Percentiles rank a stretch among this genome's conserved stretches.
phyloP scores from a whole-genome alignment of 2,113 vertebrate species.

The Prunella himalayana region DNA sequence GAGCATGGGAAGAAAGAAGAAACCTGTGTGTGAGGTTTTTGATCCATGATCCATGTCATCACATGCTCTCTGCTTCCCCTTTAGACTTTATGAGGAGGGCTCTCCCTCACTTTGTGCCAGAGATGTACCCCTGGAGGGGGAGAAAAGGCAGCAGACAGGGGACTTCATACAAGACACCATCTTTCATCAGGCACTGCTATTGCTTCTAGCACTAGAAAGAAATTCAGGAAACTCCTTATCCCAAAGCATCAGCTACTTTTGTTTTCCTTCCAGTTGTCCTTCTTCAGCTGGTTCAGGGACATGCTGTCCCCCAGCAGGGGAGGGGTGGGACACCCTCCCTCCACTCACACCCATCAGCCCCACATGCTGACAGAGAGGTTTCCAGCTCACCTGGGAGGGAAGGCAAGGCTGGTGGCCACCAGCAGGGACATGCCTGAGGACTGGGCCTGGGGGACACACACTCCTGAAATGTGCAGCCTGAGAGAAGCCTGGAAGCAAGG shows the following conservation, averaged over 20 bases:
- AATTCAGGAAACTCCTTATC: background rate
- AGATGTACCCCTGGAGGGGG: background rate
- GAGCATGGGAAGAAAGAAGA: background rate
- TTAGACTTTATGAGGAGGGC: background rate
- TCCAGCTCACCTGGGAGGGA: fast-evolving
- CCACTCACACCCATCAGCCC: background rate
- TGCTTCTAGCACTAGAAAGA: background rate
- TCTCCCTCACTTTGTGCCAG: background rate
- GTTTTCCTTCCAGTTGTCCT: background rate
- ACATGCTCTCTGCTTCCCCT: background rate
- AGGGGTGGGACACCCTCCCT: background rate
- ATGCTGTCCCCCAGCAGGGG: background rate
- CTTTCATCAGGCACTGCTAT: background rate
- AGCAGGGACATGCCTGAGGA: background rate
- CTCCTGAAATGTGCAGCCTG: background rate
- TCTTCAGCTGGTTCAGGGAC: background rate
- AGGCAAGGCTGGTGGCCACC: background rate
- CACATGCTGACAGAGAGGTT: fast-evolving
- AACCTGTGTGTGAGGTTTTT: background rate
- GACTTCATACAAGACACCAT: background rate
- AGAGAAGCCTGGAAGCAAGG: background rate
- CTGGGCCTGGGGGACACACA: fast-evolving
- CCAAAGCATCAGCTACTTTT: background rate
- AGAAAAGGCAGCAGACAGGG: background rate
- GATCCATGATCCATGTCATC: background rate